Evolutionary conservation across 2,888 invertebrate genomes (phyloP), one percentile per base, ranked within the genome.

Genomic region (Megalurothrips usitatus): DNA sequence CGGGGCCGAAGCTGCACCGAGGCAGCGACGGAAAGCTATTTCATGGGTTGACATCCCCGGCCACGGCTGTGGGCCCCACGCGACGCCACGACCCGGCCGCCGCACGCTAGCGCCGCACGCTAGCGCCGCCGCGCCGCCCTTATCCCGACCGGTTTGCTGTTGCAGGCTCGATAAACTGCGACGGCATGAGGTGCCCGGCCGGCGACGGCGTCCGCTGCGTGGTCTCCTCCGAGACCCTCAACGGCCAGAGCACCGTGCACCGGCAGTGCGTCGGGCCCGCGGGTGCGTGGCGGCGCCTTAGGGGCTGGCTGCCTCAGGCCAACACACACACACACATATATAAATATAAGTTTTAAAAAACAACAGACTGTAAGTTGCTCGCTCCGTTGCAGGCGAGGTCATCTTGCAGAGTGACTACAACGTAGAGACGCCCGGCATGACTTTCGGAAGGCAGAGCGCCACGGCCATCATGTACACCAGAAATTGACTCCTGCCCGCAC

Each of bases 141-240:
- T 23, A n/a, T 23, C 19, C 23, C 10, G 68, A n/a, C 23, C 68
- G 68, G n/a, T 68, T n/a, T 68, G 23, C 23, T 52, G 2, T 68
- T 75, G 68, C 68, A 75, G 68, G 68, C 26, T 26, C 68, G 68
- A 23, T 75, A 23, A 75, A 75, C 68, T 75, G 68, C 68, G 68
- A 75, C 68, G 68, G 68, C 68, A 23, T 75, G 26, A 75, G 26
- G 68, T 75, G 68, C 26, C 68, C 68, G 23, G 23, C 26, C 9
- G 68, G 26, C 23, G 26, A 26, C 68, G 68, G 68, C 68, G 23
- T 75, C 11, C 68, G 23, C 23, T 75, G 68, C 26, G 23, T 26
- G 68, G 68, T 75, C 68, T 23, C 23, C 68, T 8, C 68, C 23
- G 12, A 75, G 10, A 75, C 26, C 23, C 11, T 26, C 26, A 75